Evolutionary conservation across 64 coral and sea anemone species (phyloP), one percentile per base, ranked within the genome.

Genomic region (Stichodactyla helianthus): DNA sequence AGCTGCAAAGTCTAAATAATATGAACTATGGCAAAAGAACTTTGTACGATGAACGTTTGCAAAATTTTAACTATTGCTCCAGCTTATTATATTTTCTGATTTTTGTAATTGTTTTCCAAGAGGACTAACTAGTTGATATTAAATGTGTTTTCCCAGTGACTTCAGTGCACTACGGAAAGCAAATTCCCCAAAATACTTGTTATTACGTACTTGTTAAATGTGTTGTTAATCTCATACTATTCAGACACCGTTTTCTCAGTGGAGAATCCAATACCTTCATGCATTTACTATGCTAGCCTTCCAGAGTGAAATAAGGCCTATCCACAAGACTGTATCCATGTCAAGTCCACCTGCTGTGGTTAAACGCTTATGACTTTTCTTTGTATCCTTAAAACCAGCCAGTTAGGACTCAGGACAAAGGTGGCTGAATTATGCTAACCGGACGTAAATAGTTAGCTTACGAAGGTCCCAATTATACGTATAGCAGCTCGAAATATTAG

Each of bases 291-390:
- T 53, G 4, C 35, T 44, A 44, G 35, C 35, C 35, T 44, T 44
- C 79, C 62, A n/a, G 62, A 54, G 20, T 53, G 12, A 81, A 81
- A 18, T 81, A 8, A 0, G 16, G 14, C 50, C 54, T 81, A n/a
- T 81, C 78, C 78, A 52, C 78, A 81, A 81, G 31, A 81, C 35
- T 52, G 22, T 81, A 54, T 81, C 50, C 20, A 81, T 51, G 20
- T 54, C 78, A 31, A 59, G 22, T 84, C 55, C 83, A 84, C 83
- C 83, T 84, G 83, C 55, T 54, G 83, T 44, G 83, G 54, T 54
- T 35, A 60, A 60, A 23, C 17, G 6, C 9, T 84, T 7, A 62
- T 61, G 83, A 84, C 83, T 84, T 84, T 59, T 60, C 57, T 35
- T 27, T 61, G 56, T 23, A 62, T 2, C 16, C 23, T 35, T 0